These are phyloP conservation scores for Drosophila quinaria DNA, from an alignment of 2,888 invertebrate genomes.

Conservation along the genomic window DNA sequence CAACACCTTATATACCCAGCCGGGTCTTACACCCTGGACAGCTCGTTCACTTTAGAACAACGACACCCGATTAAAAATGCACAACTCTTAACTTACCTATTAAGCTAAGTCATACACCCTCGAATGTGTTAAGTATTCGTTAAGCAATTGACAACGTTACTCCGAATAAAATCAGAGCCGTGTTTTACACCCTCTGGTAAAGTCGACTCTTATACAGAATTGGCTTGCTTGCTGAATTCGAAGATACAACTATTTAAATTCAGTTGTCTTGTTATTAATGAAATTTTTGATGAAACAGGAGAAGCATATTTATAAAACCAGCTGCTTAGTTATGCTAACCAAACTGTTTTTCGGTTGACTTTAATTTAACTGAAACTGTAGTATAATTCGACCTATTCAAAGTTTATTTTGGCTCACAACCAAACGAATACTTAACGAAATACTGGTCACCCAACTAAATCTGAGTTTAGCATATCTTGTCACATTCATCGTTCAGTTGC, in stretches of 20 bases:
- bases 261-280: neutral
- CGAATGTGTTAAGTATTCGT: neutral
- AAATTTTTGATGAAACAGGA: too few species aligned
- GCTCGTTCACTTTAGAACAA: neutral
- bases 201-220: neutral
- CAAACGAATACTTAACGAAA: neutral
- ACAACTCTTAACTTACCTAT: neutral
- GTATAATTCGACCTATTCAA: neutral
- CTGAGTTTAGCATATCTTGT: neutral
- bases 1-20: neutral
- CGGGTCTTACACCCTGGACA: neutral
- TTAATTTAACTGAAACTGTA: neutral
- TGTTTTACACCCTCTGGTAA: neutral
- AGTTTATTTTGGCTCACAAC: neutral
- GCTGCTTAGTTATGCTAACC: neutral
- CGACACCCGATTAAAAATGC: neutral
- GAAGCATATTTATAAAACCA: neutral
- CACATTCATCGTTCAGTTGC: neutral
- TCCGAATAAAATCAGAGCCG: neutral
- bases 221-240: conserved; percentile 1
- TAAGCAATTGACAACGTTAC: neutral
- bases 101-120: neutral
- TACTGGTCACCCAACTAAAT: neutral
- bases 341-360: neutral
- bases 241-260: neutral